Conservation (phyloP, 1,140 invertebrate genomes). For the Ganaspis sp. region DNA sequence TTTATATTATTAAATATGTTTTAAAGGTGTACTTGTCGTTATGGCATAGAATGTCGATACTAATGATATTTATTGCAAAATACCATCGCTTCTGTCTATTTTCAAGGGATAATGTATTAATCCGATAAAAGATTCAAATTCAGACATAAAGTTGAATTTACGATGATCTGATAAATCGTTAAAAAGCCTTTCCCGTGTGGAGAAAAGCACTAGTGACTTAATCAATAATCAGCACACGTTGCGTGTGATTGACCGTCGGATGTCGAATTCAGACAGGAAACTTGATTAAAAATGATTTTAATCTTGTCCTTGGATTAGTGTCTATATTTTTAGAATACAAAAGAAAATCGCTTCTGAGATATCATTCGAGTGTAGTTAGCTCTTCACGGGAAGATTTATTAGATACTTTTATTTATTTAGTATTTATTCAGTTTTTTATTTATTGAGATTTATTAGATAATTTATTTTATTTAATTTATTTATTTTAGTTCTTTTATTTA, state of each 20-base stretch:
- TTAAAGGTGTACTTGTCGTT: neutral
- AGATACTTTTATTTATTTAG: no score
- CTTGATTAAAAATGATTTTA: neutral
- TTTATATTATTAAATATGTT: no score
- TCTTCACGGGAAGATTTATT: no score
- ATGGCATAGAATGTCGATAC: constrained; percentile 1
- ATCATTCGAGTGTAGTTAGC: no score
- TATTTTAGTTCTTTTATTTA: no score
- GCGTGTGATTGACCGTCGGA: neutral
- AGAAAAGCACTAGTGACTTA: neutral
- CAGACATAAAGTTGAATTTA: neutral
- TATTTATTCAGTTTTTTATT: no score
- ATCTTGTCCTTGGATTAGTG: neutral
- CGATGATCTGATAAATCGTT: neutral
- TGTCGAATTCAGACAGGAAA: neutral
- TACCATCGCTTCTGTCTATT: neutral
- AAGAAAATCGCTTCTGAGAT: neutral
- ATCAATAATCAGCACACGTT: constrained; percentile 12
- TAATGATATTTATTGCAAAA: constrained; percentile 21
- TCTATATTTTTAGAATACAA: neutral
- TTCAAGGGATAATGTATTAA: neutral
- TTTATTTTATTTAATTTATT: no score
- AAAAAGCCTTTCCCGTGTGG: neutral
- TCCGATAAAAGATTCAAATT: constrained; percentile 19
- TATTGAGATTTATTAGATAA: no score